Percentiles rank a stretch among this genome's conserved stretches.
Evolutionary conservation across 2,113 vertebrate genomes (phyloP).

Genomic region (Paradoxurus hermaphroditus): DNA sequence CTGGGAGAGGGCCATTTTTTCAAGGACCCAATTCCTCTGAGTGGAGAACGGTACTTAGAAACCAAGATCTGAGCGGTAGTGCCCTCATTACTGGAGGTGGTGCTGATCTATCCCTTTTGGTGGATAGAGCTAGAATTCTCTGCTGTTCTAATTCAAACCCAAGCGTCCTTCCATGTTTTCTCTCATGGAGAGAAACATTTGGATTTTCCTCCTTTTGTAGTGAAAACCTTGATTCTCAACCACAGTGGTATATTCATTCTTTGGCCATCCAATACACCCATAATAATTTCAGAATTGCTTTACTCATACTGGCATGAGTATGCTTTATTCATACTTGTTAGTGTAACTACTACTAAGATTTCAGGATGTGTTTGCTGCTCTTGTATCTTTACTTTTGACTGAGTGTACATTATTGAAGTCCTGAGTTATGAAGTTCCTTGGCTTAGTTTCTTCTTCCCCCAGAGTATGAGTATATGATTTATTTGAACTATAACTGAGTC

Average conservation of each 20-base stretch:
- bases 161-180: background rate
- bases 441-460: background rate
- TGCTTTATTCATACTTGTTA: background rate
- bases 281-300: background rate
- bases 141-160: background rate
- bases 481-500: background rate
- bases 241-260: background rate
- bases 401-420: background rate
- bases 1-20: background rate
- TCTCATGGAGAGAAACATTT: background rate
- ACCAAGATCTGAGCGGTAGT: background rate
- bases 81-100: background rate
- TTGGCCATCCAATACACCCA: background rate
- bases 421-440: background rate
- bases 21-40: background rate
- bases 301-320: background rate
- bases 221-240: background rate
- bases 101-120: background rate
- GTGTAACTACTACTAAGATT: background rate
- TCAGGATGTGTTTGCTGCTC: background rate
- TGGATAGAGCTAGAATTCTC: background rate
- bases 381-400: background rate
- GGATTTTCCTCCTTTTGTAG: background rate
- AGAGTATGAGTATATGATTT: background rate
- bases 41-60: background rate